Conservation (phyloP, 2,113 vertebrate genomes). For the Bothrops jararaca region DNA sequence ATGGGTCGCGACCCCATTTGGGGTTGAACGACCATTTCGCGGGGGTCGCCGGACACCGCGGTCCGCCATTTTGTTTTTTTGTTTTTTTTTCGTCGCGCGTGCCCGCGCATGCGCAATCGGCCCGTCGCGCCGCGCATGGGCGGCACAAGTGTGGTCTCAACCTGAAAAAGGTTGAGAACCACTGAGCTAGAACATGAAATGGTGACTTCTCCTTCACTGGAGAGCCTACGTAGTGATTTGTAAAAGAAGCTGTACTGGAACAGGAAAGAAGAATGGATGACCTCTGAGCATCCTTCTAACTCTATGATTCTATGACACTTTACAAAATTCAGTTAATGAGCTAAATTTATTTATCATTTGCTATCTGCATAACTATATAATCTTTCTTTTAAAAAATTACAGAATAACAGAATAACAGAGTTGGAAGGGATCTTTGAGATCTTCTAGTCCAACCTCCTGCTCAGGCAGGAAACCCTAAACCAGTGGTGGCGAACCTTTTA, state of each 20-base stretch:
- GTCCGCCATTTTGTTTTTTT: too few relatives aligned
- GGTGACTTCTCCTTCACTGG: background rate
- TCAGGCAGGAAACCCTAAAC: background rate
- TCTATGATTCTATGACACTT: background rate
- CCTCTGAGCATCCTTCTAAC: background rate
- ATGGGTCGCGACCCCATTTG: too few relatives aligned
- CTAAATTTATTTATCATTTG: background rate
- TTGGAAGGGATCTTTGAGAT: background rate
- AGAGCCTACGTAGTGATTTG: background rate
- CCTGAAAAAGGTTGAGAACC: too few relatives aligned
- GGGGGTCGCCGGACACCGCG: too few relatives aligned
- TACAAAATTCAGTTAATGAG: background rate
- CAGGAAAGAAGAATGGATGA: background rate
- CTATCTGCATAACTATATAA: background rate
- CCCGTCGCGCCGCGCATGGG: too few relatives aligned
- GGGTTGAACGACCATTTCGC: too few relatives aligned
- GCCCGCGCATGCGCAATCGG: too few relatives aligned
- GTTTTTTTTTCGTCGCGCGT: too few relatives aligned
- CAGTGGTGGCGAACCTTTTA: too few relatives aligned
- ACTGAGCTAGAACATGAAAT: background rate
- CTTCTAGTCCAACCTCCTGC: background rate
- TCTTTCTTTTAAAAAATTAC: background rate
- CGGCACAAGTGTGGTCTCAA: too few relatives aligned
- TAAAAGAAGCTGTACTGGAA: background rate
- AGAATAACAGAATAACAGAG: background rate